Evolutionary conservation across 2,888 invertebrate species (phyloP).

Genomic region (Ennomos erosarius): DNA sequence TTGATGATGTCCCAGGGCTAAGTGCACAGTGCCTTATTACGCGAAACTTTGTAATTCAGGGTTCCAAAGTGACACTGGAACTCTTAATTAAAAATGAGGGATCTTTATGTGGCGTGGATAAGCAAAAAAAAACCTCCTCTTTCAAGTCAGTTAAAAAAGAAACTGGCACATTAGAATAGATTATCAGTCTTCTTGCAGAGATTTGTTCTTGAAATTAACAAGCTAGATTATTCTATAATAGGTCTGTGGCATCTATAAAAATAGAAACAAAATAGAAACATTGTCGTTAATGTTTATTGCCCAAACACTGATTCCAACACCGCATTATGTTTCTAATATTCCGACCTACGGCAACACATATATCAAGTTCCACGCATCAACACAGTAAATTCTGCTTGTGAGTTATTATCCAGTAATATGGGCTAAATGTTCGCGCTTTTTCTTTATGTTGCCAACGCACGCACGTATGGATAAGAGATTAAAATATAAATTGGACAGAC

Average conservation of each 20-base stretch:
- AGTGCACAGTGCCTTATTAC: too few relatives aligned
- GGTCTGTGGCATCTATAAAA: not conserved
- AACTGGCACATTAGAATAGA: too few relatives aligned
- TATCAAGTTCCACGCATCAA: constrained; percentile 70
- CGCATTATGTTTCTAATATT: constrained; percentile 31
- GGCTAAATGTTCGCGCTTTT: constrained; percentile 75
- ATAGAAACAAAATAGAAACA: constrained; percentile 10
- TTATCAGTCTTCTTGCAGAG: too few relatives aligned
- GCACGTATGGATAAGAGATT: constrained; percentile 55
- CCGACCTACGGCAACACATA: constrained; percentile 57
- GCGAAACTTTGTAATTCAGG: too few relatives aligned
- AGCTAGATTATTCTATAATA: too few relatives aligned
- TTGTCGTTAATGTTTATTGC: constrained; percentile 1
- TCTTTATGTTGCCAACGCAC: constrained; percentile 74
- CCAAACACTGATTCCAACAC: constrained; percentile 5
- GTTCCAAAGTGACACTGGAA: too few relatives aligned
- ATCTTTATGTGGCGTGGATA: too few relatives aligned
- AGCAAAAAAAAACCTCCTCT: too few relatives aligned
- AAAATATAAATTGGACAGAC: constrained; percentile 38
- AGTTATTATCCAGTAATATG: constrained; percentile 72
- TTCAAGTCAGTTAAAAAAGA: too few relatives aligned
- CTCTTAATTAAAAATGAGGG: too few relatives aligned
- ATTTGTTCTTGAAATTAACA: too few relatives aligned
- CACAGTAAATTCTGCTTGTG: constrained; percentile 66
- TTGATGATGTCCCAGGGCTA: too few relatives aligned